Conservation (phyloP, 2,797 vertebrate genomes). For the Falco cherrug region DNA sequence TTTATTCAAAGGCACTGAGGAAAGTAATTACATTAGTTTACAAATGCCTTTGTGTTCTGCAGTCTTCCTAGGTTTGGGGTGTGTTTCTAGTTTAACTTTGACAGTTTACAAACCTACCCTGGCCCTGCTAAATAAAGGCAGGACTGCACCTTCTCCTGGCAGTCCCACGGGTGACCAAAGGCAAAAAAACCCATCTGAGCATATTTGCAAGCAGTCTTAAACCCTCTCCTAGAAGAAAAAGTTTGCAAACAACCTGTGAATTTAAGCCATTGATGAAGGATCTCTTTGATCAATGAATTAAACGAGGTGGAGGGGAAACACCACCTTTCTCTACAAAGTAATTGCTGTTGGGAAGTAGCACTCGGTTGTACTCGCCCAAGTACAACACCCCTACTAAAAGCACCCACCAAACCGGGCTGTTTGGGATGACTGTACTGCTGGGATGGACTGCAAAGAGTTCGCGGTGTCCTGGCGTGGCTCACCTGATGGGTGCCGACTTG, state of each 20-base stretch:
- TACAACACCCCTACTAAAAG: background rate
- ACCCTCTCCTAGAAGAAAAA: background rate
- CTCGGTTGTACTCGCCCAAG: background rate
- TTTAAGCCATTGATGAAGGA: background rate
- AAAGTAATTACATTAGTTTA: slow-evolving; percentile 62
- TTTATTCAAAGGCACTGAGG: slow-evolving; percentile 63
- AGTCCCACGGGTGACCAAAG: background rate
- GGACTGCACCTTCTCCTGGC: slow-evolving; percentile 6
- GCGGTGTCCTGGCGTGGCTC: background rate
- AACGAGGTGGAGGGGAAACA: background rate
- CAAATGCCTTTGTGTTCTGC: slow-evolving; percentile 49
- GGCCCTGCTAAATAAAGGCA: slow-evolving; percentile 14
- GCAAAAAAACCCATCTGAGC: background rate
- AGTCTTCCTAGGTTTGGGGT: slow-evolving; percentile 43
- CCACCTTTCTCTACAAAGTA: background rate
- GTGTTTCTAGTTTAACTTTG: slow-evolving; percentile 50
- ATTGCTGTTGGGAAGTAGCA: background rate
- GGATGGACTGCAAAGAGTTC: slow-evolving; percentile 51
- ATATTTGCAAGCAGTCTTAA: background rate
- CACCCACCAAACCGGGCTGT: slow-evolving; percentile 36
- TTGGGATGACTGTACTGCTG: slow-evolving; percentile 15
- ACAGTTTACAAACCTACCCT: slow-evolving; percentile 36
- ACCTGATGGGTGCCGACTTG: background rate
- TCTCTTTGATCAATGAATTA: slow-evolving; percentile 35
- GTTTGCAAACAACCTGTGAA: background rate